Conservation (phyloP, 2,888 invertebrate genomes). For the Resseliella maxima region DNA sequence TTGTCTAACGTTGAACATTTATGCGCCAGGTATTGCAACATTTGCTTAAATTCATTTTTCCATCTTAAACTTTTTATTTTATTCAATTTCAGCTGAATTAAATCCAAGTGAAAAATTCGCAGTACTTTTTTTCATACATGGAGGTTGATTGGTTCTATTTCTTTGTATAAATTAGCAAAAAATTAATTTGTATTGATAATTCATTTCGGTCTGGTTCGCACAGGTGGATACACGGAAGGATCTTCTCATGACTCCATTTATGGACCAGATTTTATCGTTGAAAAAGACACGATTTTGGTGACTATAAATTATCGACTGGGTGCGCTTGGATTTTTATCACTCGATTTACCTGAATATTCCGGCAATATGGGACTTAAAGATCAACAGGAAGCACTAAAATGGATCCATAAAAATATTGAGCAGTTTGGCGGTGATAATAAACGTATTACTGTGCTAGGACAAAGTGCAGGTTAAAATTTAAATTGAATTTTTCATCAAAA, state of each 20-base stretch:
- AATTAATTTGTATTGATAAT: too few species aligned
- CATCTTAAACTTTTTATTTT: too few species aligned
- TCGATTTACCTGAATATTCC: slow-evolving; percentile 13
- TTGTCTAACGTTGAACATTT: slow-evolving; percentile 42
- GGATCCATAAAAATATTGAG: background rate
- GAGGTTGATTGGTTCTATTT: background rate
- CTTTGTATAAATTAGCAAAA: background rate
- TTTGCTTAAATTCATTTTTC: background rate
- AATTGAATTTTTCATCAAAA: background rate
- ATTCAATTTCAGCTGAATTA: background rate
- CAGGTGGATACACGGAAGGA: background rate
- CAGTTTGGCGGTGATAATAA: slow-evolving; percentile 25
- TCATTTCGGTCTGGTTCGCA: background rate
- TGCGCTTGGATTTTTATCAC: background rate
- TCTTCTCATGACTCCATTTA: background rate
- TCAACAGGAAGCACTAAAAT: slow-evolving; percentile 52
- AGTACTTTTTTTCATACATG: slow-evolving; percentile 54
- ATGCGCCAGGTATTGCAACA: slow-evolving; percentile 24
- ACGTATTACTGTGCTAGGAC: slow-evolving; percentile 29
- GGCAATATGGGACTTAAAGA: slow-evolving; percentile 56
- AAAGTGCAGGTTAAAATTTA: slow-evolving; percentile 45
- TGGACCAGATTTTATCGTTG: slow-evolving; percentile 54
- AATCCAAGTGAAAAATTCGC: background rate
- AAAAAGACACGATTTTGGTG: slow-evolving; percentile 48
- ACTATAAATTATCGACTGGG: slow-evolving; percentile 55